Evolutionary conservation across 2,113 vertebrate species (phyloP).

Genomic region (Hypocryptadius cinnamomeus): DNA sequence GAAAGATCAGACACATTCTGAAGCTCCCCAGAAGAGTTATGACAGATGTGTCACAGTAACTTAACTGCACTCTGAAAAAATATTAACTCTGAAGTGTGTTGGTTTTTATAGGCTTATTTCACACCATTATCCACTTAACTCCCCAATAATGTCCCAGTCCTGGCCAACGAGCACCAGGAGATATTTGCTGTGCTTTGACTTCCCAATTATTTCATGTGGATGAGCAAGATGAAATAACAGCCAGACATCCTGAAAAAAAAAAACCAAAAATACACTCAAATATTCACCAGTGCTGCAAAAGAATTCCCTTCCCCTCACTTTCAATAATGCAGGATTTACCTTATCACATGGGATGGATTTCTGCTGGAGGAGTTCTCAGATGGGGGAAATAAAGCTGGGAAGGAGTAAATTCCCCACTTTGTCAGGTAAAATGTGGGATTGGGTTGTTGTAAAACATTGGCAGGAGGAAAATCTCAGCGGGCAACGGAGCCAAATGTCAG

Average conservation of each 20-base stretch:
- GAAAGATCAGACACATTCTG: constrained; percentile 29
- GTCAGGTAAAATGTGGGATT: not conserved
- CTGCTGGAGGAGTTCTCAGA: not conserved
- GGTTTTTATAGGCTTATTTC: constrained; percentile 51
- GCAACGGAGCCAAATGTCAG: not conserved
- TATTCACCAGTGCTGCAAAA: not conserved
- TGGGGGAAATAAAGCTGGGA: not conserved
- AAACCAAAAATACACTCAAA: not conserved
- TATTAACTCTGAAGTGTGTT: constrained; percentile 54
- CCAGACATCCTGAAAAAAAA: not conserved
- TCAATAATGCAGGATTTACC: not conserved
- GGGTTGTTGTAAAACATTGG: not conserved
- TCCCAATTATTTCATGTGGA: not conserved
- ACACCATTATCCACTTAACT: constrained; percentile 57
- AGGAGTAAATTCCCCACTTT: not conserved
- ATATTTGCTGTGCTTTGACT: constrained; percentile 35
- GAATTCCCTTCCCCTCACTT: not conserved
- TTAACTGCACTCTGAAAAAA: constrained; percentile 20
- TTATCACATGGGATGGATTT: not conserved
- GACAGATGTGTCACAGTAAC: constrained; percentile 55
- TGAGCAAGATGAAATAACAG: constrained; percentile 12
- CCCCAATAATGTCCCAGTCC: not conserved
- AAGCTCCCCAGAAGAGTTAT: constrained; percentile 48
- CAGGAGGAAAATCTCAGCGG: not conserved
- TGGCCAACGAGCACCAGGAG: constrained; percentile 5